These are phyloP conservation scores for Tetraneura akinire DNA, from an alignment of 1,140 invertebrate genomes.

Conservation along the genomic window DNA sequence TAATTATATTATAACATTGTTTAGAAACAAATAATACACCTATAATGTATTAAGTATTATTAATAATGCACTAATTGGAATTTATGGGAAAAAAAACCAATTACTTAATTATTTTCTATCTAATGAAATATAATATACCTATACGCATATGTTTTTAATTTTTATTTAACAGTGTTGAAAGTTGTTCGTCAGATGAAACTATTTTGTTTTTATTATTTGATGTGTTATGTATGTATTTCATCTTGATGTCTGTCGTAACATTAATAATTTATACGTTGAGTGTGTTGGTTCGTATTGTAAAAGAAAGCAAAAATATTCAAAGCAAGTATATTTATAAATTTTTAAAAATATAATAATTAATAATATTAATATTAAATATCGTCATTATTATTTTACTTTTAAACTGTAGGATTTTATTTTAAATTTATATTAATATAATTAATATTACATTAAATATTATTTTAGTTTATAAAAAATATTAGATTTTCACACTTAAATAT, in stretches of 20 bases:
- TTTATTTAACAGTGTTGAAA: not conserved
- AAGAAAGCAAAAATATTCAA: conserved; percentile 11
- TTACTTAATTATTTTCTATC: too few species aligned
- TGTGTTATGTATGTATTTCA: conserved; percentile 21
- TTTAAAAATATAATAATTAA: not conserved
- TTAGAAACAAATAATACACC: too few species aligned
- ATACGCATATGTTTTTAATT: too few species aligned
- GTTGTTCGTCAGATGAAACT: not conserved
- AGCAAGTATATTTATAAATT: conserved; percentile 9
- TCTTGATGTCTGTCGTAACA: not conserved
- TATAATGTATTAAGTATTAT: too few species aligned
- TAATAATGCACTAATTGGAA: too few species aligned
- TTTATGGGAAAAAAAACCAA: too few species aligned
- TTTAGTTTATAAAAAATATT: too few species aligned
- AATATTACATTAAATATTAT: too few species aligned
- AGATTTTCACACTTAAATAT: too few species aligned
- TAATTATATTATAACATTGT: too few species aligned
- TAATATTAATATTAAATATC: not conserved
- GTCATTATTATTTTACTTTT: not conserved
- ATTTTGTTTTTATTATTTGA: conserved; percentile 16
- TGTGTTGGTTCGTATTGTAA: not conserved
- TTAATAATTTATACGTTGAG: conserved; percentile 21
- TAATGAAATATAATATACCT: too few species aligned
- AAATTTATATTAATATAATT: too few species aligned
- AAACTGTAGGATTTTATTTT: not conserved